These are phyloP conservation scores for Ochotona princeps DNA, from an alignment of 2,113 vertebrate species.

Conservation along the genomic window DNA sequence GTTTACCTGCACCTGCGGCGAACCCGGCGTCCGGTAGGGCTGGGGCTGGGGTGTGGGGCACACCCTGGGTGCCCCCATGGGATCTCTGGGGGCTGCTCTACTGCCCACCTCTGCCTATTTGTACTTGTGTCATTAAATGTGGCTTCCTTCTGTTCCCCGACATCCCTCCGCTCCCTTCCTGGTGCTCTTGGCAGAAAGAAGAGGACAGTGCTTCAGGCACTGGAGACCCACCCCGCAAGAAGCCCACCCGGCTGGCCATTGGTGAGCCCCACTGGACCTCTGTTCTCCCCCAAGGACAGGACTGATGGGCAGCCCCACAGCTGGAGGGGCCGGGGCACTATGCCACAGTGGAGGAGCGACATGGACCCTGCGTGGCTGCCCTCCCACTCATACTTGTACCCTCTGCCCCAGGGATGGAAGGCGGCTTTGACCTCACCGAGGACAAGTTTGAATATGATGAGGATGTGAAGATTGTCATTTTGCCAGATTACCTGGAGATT, in stretches of 20 bases:
- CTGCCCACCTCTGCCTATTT: background rate
- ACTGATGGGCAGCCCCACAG: background rate
- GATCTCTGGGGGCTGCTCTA: background rate
- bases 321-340: background rate
- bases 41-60: background rate
- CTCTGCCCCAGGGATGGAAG: constrained; percentile 92
- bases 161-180: rapidly evolving
- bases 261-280: constrained; percentile 84
- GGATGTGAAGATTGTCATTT: constrained; percentile 96
- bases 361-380: background rate
- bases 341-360: background rate
- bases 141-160: background rate
- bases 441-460: constrained; percentile 96
- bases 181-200: constrained; percentile 86
- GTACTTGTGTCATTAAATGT: background rate
- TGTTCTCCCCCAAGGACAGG: background rate
- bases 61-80: rapidly evolving
- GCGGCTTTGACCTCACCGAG: constrained; percentile 94
- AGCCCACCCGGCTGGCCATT: constrained; percentile 97
- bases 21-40: constrained; percentile 91
- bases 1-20: constrained; percentile 96
- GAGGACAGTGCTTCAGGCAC: constrained; percentile 92
- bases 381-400: background rate
- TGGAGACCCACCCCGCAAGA: constrained; percentile 98
- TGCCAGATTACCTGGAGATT: constrained; percentile 96